Evolutionary conservation across 2,797 vertebrate genomes (phyloP), one percentile per base, ranked within the genome.

Genomic region (Pangasius djambal): DNA sequence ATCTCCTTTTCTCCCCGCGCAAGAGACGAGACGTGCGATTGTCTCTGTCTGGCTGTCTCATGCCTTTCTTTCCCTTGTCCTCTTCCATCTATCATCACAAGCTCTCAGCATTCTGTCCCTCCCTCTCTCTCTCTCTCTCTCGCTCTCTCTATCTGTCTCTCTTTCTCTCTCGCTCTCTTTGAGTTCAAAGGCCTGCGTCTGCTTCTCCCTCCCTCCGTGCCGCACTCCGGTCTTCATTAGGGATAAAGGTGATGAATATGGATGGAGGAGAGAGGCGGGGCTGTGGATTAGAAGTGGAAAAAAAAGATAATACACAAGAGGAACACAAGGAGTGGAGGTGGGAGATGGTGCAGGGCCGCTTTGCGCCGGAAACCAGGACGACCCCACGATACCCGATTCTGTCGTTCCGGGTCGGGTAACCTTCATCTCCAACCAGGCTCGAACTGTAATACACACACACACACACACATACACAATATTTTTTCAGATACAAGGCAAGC

Each of bases 241-340:
- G 91, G 87, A 87, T 91, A 90, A 90, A 89, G 90, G 86, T 90
- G 87, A 88, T 90, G 91, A 92, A 91, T 92, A 92, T 92, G 91
- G 89, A 90, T 90, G 82, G 70, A 89, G 82, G 50, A 37, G 59
- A 84, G 72, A 87, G 90, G 89, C 65, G 83, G 82, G 77, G 82
- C 88, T 87, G 87, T 89, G 90, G 90, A 90, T 92, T 91, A 90
- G 78, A 74, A 85, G 83, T 37, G 1, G n/a, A 50, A 67, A 67
- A 61, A 48, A 40, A 52, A 31, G 20, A 57, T 48, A 65, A 40
- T 25, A 15, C 34, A 44, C 10, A 63, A 63, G 52, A 81, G 78
- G 52, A 57, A 18, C 50, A 75, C 15, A 20, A 6, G 16, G 18
- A 15, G 44, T 13, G 59, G 59, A 28, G 52, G 40, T 55, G 83